Evolutionary conservation across 2,888 invertebrate species (phyloP).

Genomic region (Gymnocheta viridis): DNA sequence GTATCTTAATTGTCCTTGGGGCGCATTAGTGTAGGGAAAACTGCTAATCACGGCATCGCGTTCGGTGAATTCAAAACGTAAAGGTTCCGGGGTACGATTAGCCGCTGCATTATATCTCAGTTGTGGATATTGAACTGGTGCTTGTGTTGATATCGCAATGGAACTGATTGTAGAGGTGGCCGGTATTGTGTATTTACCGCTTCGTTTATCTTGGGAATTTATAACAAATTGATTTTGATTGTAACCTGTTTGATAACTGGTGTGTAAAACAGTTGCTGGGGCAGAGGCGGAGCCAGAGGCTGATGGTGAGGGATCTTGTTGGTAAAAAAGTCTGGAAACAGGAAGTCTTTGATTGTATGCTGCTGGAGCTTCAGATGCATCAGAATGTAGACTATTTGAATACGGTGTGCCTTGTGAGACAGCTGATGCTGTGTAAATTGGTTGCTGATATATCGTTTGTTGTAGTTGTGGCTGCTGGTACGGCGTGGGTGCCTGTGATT

Average conservation of each 20-base stretch:
- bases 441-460: slow-evolving; percentile 19
- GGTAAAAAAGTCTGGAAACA: slow-evolving; percentile 74
- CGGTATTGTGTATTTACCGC: slow-evolving; percentile 74
- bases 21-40: slow-evolving; percentile 76
- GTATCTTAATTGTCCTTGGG: slow-evolving; percentile 71
- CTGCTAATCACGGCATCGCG: slow-evolving; percentile 78
- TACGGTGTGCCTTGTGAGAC: neutral
- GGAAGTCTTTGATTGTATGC: slow-evolving; percentile 71
- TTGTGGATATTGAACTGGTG: slow-evolving; percentile 69
- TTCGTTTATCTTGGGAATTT: slow-evolving; percentile 78
- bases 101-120: slow-evolving; percentile 70
- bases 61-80: slow-evolving; percentile 80
- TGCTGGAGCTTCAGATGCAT: slow-evolving; percentile 21
- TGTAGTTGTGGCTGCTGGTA: slow-evolving; percentile 45
- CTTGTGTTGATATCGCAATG: slow-evolving; percentile 40
- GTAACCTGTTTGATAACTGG: slow-evolving; percentile 77
- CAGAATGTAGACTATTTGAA: slow-evolving; percentile 20
- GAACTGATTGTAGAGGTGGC: slow-evolving; percentile 61
- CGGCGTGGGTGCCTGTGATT: neutral
- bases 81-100: slow-evolving; percentile 76
- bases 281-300: slow-evolving; percentile 52
- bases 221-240: slow-evolving; percentile 78
- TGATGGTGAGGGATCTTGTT: slow-evolving; percentile 73
- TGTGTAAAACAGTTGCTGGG: slow-evolving; percentile 74
- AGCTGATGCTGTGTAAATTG: slow-evolving; percentile 4